phyloP scores from a whole-genome alignment of 2,797 vertebrate species.

The Tapirus indicus region DNA sequence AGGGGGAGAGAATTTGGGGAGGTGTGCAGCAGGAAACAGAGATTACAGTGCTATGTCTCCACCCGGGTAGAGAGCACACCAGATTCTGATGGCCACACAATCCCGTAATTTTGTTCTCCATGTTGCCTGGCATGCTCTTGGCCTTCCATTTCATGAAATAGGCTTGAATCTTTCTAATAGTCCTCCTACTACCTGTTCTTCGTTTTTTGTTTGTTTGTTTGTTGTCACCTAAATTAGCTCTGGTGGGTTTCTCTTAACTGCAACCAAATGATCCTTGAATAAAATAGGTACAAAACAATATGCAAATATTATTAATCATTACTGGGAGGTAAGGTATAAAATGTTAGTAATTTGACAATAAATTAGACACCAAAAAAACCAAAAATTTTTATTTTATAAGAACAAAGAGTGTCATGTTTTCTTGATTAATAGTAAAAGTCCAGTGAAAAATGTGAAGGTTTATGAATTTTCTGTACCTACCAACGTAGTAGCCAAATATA shows the following conservation, averaged over 20 bases:
- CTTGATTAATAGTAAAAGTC: neutral
- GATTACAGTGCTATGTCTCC: no score
- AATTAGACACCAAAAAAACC: neutral
- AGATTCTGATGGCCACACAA: neutral
- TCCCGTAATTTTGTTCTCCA: neutral
- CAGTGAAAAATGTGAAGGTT: neutral
- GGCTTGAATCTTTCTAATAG: neutral
- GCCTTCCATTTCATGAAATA: neutral
- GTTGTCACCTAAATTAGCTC: neutral
- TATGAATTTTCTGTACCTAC: neutral
- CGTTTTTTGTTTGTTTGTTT: neutral
- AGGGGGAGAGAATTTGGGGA: neutral
- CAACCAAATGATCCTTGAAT: neutral
- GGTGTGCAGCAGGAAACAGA: no score
- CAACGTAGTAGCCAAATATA: neutral
- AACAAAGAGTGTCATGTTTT: neutral
- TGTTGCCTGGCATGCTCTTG: neutral
- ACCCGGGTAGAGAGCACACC: no score
- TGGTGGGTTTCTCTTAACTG: neutral
- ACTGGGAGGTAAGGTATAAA: neutral
- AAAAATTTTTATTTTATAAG: neutral
- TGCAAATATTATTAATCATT: neutral
- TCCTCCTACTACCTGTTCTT: neutral
- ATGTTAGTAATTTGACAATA: slow-evolving; percentile 1
- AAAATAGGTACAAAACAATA: neutral